Percentiles rank a stretch among this genome's conserved stretches.
phyloP scores from a whole-genome alignment of 1,140 invertebrate genomes.

The Drosophila truncata region DNA sequence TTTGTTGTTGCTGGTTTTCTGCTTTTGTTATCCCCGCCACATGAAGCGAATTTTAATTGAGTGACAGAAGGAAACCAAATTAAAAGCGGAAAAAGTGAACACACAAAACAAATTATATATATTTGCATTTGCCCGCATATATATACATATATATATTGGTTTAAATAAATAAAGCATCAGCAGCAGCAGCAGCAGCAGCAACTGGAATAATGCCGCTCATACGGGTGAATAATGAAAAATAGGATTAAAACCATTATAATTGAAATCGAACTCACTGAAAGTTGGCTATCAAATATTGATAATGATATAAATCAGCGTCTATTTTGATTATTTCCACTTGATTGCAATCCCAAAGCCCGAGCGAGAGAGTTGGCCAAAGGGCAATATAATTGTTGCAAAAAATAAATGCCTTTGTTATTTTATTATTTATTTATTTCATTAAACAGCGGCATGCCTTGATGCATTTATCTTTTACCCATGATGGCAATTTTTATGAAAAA shows the following conservation, averaged over 20 bases:
- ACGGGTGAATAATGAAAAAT: constrained; percentile 71
- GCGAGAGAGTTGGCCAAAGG: constrained; percentile 2
- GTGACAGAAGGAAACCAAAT: constrained; percentile 31
- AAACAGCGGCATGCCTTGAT: not conserved
- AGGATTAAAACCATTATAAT: constrained; percentile 40
- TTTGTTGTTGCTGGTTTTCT: constrained; percentile 10
- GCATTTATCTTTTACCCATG: constrained; percentile 6
- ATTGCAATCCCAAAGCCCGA: not conserved
- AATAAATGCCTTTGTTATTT: constrained; percentile 1
- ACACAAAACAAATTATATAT: constrained; percentile 30
- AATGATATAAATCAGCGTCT: constrained; percentile 36
- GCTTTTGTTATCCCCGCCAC: constrained; percentile 25
- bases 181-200: constrained; percentile 16
- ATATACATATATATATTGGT: constrained; percentile 11
- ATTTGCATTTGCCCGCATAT: constrained; percentile 21
- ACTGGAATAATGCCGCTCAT: constrained; percentile 56
- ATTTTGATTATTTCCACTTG: constrained; percentile 39
- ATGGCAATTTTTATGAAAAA: not conserved
- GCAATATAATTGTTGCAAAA: constrained; percentile 2
- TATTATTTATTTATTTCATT: constrained; percentile 32
- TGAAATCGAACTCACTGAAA: constrained; percentile 36
- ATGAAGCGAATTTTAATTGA: constrained; percentile 52
- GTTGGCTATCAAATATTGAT: constrained; percentile 52
- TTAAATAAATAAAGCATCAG: constrained; percentile 34
- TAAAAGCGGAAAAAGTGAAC: constrained; percentile 29